These are phyloP conservation scores for Crossaster papposus DNA, from an alignment of 53 echinoderm and acorn worm species.

Conservation along the genomic window DNA sequence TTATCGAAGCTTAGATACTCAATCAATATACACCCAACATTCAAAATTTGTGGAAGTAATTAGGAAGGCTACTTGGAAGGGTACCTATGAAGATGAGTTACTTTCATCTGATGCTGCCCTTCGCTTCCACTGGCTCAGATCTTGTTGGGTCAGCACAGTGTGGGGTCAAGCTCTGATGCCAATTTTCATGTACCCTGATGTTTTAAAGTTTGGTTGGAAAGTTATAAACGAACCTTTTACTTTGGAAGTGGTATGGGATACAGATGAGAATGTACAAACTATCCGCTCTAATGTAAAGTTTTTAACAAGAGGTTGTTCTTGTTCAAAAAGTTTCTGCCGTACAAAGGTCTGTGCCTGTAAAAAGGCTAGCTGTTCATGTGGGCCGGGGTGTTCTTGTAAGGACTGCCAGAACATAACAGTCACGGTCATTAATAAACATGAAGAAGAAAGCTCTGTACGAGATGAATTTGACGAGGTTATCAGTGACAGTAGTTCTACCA, in stretches of 20 bases:
- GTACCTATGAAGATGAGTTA: slow-evolving; percentile 42
- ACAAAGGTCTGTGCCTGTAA: not conserved
- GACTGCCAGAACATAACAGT: slow-evolving; percentile 39
- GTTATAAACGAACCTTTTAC: not conserved
- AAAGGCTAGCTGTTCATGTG: slow-evolving; percentile 37
- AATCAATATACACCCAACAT: slow-evolving; percentile 23
- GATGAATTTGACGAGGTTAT: too few relatives aligned
- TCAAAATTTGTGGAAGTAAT: slow-evolving; percentile 46
- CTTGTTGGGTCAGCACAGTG: slow-evolving; percentile 37
- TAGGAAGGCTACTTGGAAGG: slow-evolving; percentile 60
- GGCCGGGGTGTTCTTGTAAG: slow-evolving; percentile 45
- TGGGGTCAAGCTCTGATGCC: slow-evolving; percentile 19
- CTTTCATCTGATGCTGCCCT: slow-evolving; percentile 46
- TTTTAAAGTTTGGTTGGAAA: slow-evolving; percentile 49
- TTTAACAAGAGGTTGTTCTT: slow-evolving; percentile 54
- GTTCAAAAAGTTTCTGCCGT: not conserved
- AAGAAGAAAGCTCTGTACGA: not conserved
- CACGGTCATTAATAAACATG: not conserved
- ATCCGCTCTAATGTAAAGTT: slow-evolving; percentile 41
- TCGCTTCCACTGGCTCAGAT: slow-evolving; percentile 40
- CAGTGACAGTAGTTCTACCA: not conserved
- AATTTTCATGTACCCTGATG: slow-evolving; percentile 42
- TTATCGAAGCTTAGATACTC: slow-evolving; percentile 20
- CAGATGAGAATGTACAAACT: slow-evolving; percentile 36
- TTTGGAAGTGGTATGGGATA: slow-evolving; percentile 46